Evolutionary conservation across 2,113 vertebrate species (phyloP), one percentile per base, ranked within the genome.

Genomic region (Paracanthobrama guichenoti): DNA sequence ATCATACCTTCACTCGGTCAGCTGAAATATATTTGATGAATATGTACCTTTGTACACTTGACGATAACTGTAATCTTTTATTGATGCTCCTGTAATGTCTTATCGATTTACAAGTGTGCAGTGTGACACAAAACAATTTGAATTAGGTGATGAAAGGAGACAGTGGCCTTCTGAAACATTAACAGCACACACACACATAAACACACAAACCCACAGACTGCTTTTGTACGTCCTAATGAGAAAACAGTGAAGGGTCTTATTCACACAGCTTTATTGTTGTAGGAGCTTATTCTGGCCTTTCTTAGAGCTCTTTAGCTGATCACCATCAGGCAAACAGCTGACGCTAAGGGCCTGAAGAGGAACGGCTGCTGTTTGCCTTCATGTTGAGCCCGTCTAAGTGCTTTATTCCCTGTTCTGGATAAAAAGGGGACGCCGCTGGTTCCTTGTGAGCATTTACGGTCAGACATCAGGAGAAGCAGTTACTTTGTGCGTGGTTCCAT

Each of bases 321-420:
- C 93, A 90, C 95, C 95, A 95, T 95, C 93, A 91, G 89, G 94
- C 93, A 93, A 95, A 95, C 94, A 96, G 95, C 96, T 96, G 95
- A 96, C 93, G 77, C 89, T 87, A 90, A 94, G 91, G 89, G 73
- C 35, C 89, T 95, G 90, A 95, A 95, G 93, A 94, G 94, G 91
- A 81, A 86, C 79, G 50, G 81, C 83, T 90, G 87, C 89, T 91
- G 90, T 91, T 91, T 91, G 86, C 79, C 87, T 84, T 88, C 55
- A 83, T 75, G 69, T 82, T 88, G 79, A 44, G 84, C 75, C 50
- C 7, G 80, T 86, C 75, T 87, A 85, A 89, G 90, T 88, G 86
- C 77, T 77, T 81, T 86, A 79, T 71, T 79, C 69, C 67, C 62
- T 82, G 74, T 77, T 76, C 55, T 24, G 26, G 85, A 62, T 80